Base-by-base conservation (phyloP, 2,797 vertebrate genomes). In the Gobio occitaniae region DNA sequence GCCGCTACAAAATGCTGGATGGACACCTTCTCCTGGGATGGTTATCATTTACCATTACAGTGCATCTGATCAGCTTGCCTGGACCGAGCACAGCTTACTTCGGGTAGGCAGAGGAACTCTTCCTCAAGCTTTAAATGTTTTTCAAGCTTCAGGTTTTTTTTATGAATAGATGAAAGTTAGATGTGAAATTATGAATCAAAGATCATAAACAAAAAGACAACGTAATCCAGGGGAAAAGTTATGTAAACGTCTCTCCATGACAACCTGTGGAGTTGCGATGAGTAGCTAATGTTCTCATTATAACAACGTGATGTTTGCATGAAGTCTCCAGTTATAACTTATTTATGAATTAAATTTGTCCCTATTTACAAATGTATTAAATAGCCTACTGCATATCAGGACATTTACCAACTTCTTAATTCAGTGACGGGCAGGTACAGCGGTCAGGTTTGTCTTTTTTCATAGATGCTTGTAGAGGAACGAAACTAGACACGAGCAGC, bases 1-100 rank as follows among this genome's bases (percentile, higher is more conserved):
- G 96, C 95, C 94, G 97, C 96, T 97, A 97, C 98, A 99, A 98
- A 95, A 99, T 99, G 97, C 97, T 97, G 97, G 97, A 96, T 96
- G 96, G 97, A 97, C 96, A 96, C 95, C 95, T 96, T 95, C 95
- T 96, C 96, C 96, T 97, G 96, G 96, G 97, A 96, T 97, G 97
- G 97, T 97, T 97, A 96, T 96, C 95, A 93, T 92, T 96, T 94
- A 95, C 95, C 92, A 91, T 96, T 88, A 92, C 96, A 96, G 95
- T 96, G 88, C 91, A 93, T 90, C 93, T 96, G 87, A 91, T 94
- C 93, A 91, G 91, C 95, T 95, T 94, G 94, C 96, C 96, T 89
- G 95, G 95, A 93, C 97, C 96, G 80, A 94, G 96, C 90, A 93
- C 96, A 90, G 97, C 97, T 84, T 98, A 99, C 95, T 99, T 99